Evolutionary conservation across 2,888 invertebrate species (phyloP).

Genomic region (Sinodicranocentrus sp.): DNA sequence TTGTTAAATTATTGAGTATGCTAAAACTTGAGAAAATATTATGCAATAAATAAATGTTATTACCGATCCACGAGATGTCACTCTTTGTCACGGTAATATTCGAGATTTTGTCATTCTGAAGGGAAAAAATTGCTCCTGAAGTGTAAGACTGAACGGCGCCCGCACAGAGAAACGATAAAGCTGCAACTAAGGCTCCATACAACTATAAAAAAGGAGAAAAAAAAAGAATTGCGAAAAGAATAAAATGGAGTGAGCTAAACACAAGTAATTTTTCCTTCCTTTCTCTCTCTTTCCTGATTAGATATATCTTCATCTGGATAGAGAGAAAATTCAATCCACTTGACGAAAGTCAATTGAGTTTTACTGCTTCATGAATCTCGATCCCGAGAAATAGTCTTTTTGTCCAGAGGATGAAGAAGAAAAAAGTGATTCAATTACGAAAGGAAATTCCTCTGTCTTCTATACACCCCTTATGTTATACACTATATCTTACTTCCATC

Average conservation of each 20-base stretch:
- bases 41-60: neutral
- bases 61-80: constrained; percentile 71
- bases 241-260: neutral
- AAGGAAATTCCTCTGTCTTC: neutral
- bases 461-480: neutral
- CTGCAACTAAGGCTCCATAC: constrained; percentile 82
- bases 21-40: no score
- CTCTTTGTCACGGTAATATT: constrained; percentile 47
- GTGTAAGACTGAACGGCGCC: constrained; percentile 87
- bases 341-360: neutral
- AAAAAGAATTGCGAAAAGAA: neutral
- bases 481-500: constrained; percentile 60
- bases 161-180: constrained; percentile 82
- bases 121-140: constrained; percentile 81
- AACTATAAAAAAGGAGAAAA: constrained; percentile 79
- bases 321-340: constrained; percentile 16
- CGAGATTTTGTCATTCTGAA: constrained; percentile 79
- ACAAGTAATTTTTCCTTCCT: no score
- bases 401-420: no score
- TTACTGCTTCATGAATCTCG: no score
- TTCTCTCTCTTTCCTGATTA: neutral
- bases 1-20: no score
- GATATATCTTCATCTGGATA: neutral
- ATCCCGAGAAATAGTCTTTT: no score
- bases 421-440: no score